Conservation (phyloP, 2,113 vertebrate species). For the Nematolebias whitei region DNA sequence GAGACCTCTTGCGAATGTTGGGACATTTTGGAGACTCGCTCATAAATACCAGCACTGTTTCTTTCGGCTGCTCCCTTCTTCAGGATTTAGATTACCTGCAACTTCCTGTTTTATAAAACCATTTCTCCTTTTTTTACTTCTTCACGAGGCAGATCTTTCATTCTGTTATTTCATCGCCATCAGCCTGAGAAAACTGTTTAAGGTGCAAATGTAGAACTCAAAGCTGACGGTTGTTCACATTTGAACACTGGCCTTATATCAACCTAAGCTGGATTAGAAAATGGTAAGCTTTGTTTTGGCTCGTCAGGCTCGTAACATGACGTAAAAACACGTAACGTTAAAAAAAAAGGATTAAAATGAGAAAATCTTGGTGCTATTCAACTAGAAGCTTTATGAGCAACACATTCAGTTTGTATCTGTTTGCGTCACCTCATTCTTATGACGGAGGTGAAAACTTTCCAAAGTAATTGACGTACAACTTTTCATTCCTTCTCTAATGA, state of each 20-base stretch:
- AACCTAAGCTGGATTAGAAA: not conserved
- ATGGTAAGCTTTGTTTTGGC: not conserved
- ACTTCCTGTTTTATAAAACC: not conserved
- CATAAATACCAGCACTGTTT: too few species aligned
- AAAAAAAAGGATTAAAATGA: not conserved
- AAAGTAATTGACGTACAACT: slow-evolving; percentile 5
- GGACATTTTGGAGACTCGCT: too few species aligned
- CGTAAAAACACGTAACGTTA: too few species aligned
- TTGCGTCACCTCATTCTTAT: not conserved
- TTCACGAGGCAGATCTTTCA: too few species aligned
- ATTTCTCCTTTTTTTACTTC: not conserved
- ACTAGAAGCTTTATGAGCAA: too few species aligned
- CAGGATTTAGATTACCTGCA: not conserved
- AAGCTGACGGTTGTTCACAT: not conserved
- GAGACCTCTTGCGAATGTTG: too few species aligned
- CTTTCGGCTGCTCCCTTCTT: too few species aligned
- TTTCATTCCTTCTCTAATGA: not conserved
- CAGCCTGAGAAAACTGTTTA: not conserved
- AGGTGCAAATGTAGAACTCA: not conserved
- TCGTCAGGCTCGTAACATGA: too few species aligned
- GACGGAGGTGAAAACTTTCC: not conserved
- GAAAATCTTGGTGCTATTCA: too few species aligned
- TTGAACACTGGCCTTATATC: not conserved
- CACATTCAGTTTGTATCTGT: too few species aligned
- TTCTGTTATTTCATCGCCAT: not conserved